phyloP scores from a whole-genome alignment of 2,888 invertebrate species.

The Ophonus ardosiacus region DNA sequence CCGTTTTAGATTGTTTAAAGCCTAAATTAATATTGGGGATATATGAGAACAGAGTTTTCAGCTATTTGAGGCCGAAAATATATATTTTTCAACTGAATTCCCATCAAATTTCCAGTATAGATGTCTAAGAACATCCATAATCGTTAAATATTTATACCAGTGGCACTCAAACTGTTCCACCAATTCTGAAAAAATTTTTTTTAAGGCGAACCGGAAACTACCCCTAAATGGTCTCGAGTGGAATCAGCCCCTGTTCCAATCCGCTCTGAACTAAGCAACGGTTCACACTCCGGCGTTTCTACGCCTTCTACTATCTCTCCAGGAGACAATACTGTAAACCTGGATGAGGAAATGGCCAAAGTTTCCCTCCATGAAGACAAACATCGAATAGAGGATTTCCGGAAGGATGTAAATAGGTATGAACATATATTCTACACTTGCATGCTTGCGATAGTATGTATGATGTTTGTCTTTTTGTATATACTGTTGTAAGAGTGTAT shows the following conservation, averaged over 20 bases:
- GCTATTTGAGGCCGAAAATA: too few relatives aligned
- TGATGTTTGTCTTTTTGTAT: constrained; percentile 15
- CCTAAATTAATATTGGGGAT: too few relatives aligned
- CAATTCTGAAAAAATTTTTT: not conserved
- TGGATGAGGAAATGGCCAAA: constrained; percentile 72
- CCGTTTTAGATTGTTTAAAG: too few relatives aligned
- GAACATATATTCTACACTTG: not conserved
- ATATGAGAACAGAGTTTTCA: too few relatives aligned
- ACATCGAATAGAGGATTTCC: constrained; percentile 18
- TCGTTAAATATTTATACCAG: too few relatives aligned
- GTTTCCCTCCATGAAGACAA: constrained; percentile 68
- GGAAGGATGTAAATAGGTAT: constrained; percentile 49
- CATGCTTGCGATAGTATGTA: constrained; percentile 29
- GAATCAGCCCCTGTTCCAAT: constrained; percentile 71
- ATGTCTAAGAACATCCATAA: too few relatives aligned
- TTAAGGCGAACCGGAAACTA: constrained; percentile 69
- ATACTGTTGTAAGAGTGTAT: constrained; percentile 29
- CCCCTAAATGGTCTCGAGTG: constrained; percentile 70
- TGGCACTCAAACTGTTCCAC: too few relatives aligned
- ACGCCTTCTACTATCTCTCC: constrained; percentile 82
- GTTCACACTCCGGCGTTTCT: constrained; percentile 73
- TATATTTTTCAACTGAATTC: too few relatives aligned
- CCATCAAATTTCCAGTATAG: too few relatives aligned
- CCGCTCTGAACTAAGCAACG: constrained; percentile 71
- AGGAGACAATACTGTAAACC: constrained; percentile 72